Evolutionary conservation across 1,140 invertebrate genomes (phyloP).

Genomic region (Caenorhabditis latens): DNA sequence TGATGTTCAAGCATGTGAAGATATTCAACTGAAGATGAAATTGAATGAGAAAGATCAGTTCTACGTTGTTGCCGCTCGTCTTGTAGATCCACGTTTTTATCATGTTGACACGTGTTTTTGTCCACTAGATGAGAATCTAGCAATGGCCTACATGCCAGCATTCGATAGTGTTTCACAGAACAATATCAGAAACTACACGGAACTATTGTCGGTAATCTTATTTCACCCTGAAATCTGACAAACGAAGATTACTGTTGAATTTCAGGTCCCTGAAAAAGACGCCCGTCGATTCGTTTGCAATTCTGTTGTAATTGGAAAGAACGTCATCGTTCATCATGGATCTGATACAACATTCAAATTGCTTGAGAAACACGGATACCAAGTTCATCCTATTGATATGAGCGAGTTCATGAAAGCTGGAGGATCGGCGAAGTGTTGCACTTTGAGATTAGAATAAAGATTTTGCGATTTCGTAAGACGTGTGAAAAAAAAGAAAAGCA

Average conservation of each 20-base stretch:
- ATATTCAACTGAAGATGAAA: conserved; percentile 19
- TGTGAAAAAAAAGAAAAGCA: not conserved
- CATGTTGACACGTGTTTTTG: conserved; percentile 77
- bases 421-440: conserved; percentile 76
- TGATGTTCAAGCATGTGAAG: conserved; percentile 60
- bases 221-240: not conserved
- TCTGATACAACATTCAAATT: conserved; percentile 53
- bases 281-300: conserved; percentile 75
- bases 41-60: conserved; percentile 17
- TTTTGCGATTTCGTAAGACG: not conserved
- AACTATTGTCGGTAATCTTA: conserved; percentile 25
- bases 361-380: conserved; percentile 49
- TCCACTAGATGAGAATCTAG: conserved; percentile 71
- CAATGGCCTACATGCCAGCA: conserved; percentile 75
- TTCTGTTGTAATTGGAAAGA: conserved; percentile 74
- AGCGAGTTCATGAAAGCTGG: conserved; percentile 76
- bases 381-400: conserved; percentile 73
- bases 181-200: conserved; percentile 73
- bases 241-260: conserved; percentile 43
- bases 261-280: conserved; percentile 71
- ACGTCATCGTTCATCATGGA: conserved; percentile 72
- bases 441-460: conserved; percentile 64
- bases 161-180: conserved; percentile 73
- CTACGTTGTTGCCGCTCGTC: conserved; percentile 35
- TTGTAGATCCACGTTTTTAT: conserved; percentile 69